A percentile compares a stretch with the other conserved stretches of the same genome.
These are phyloP conservation scores for Trisateles emortualis DNA, from an alignment of 2,888 invertebrate species.

Conservation along the genomic window DNA sequence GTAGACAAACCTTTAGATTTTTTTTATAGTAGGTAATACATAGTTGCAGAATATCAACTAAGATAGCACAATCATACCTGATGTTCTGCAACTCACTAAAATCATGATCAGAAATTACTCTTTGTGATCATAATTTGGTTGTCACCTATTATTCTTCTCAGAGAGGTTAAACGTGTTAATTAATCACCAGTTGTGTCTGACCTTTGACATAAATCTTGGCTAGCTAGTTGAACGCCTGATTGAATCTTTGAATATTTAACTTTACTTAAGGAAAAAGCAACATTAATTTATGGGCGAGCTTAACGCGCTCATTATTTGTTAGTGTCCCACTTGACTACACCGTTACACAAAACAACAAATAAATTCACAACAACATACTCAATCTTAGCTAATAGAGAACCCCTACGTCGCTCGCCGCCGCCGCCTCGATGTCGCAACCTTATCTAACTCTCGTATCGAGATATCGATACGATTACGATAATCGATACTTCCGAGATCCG, in stretches of 20 bases:
- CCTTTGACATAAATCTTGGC: background rate
- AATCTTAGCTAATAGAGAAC: conserved; percentile 37
- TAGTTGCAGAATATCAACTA: too few species aligned
- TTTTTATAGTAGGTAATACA: too few species aligned
- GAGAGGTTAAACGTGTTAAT: too few species aligned
- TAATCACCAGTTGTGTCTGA: too few species aligned
- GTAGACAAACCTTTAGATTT: too few species aligned
- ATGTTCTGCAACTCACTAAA: too few species aligned
- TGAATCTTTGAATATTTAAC: background rate
- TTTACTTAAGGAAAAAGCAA: background rate
- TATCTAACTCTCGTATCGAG: conserved; percentile 8
- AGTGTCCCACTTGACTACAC: conserved; percentile 1
- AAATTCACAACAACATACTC: conserved; percentile 16
- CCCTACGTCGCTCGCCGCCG: conserved; percentile 51
- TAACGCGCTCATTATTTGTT: conserved; percentile 10
- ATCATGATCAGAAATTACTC: too few species aligned
- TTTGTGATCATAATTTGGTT: too few species aligned
- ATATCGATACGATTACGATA: conserved; percentile 34
- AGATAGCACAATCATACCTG: too few species aligned
- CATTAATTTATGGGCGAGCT: background rate
- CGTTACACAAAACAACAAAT: conserved; percentile 16
- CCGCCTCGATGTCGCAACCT: conserved; percentile 9
- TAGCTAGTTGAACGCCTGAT: background rate
- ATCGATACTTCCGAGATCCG: conserved; percentile 53
- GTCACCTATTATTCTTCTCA: too few species aligned